Conservation (phyloP, 2,888 invertebrate species). For the Toxonevra muliebris region DNA sequence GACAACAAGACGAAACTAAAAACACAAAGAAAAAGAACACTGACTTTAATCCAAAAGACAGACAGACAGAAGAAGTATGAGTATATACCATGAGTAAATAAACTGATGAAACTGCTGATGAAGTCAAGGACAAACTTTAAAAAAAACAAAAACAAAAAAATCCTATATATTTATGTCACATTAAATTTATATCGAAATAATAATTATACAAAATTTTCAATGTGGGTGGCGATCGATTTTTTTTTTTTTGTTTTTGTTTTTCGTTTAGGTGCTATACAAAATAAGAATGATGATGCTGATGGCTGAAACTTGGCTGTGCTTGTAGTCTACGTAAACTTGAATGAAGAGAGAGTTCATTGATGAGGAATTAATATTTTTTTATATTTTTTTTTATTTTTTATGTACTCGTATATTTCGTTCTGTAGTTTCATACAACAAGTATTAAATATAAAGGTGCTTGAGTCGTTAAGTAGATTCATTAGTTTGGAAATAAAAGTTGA, state of each 20-base stretch:
- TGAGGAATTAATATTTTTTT: constrained; percentile 52
- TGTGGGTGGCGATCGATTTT: constrained; percentile 34
- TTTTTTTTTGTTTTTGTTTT: constrained; percentile 10
- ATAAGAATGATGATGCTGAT: not conserved
- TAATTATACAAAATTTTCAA: constrained; percentile 13
- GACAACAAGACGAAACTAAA: constrained; percentile 34
- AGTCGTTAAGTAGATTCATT: constrained; percentile 53
- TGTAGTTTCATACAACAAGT: not conserved
- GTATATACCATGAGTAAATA: no score
- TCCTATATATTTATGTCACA: constrained; percentile 40
- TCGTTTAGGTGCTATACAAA: no score
- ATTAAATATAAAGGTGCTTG: no score
- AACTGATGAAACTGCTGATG: not conserved
- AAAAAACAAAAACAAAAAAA: not conserved
- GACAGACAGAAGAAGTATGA: no score
- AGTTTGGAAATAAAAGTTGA: constrained; percentile 54
- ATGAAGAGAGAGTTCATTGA: constrained; percentile 44
- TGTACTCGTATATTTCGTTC: constrained; percentile 37
- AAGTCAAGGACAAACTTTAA: constrained; percentile 10
- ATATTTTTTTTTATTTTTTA: constrained; percentile 23
- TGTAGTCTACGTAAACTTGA: constrained; percentile 20
- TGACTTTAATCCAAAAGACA: no score
- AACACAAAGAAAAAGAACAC: constrained; percentile 35
- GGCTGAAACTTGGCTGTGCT: not conserved
- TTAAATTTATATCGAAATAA: constrained; percentile 36